Evolutionary conservation across 2,113 vertebrate species (phyloP).

Genomic region (Catagonus wagneri): DNA sequence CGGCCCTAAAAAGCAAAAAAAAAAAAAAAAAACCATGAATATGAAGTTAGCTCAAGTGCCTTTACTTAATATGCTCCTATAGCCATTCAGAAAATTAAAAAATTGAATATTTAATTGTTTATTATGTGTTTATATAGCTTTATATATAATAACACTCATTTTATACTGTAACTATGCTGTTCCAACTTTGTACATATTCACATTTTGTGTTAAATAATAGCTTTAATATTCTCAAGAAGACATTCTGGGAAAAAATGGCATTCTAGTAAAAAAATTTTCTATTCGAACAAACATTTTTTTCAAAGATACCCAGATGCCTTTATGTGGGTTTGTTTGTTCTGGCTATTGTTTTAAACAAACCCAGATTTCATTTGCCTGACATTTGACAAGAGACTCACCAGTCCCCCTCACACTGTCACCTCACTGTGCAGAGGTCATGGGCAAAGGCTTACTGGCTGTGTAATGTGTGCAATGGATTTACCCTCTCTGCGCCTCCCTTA

Average conservation of each 20-base stretch:
- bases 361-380: not conserved
- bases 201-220: conserved; percentile 8
- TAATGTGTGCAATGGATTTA: accelerated
- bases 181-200: not conserved
- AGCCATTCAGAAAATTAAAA: not conserved
- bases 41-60: not conserved
- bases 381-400: not conserved
- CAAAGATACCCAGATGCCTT: not conserved
- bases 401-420: not conserved
- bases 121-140: not conserved
- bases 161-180: not conserved
- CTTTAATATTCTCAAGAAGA: not conserved
- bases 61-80: not conserved
- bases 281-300: not conserved
- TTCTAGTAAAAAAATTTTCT: not conserved
- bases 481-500: not conserved
- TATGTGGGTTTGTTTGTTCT: not conserved
- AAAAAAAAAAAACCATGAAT: not conserved
- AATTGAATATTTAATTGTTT: not conserved
- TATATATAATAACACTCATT: not conserved
- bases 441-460: not conserved
- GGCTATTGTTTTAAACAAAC: not conserved
- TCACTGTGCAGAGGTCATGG: not conserved
- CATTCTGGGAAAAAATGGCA: not conserved
- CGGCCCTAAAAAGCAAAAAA: too few relatives aligned